Base-by-base conservation (phyloP, 2,797 vertebrate genomes). In the Onychomys torridus region DNA sequence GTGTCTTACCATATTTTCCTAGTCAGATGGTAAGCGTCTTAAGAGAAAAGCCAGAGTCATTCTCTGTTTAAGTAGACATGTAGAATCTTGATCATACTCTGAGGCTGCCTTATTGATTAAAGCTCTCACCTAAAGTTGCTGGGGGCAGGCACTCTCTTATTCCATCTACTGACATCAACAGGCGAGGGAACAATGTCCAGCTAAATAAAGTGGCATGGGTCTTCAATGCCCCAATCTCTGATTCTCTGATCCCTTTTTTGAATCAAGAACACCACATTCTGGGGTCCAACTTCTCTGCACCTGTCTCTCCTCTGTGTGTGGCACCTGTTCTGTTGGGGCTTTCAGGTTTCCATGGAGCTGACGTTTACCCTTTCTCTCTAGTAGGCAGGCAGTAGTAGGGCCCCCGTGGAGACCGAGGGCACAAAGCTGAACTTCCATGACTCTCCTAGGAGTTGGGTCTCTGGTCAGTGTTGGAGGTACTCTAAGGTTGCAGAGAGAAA, bases 321-420 rank as follows among this genome's bases (percentile, higher is more conserved):
- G 0, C 17, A 10, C 13, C 14, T 5, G 52, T 49, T 6, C 11
- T 1, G 0, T 16, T 7, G 19, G 16, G 0, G 55, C 37, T n/a
- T 3, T 14, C 11, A 1, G 11, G 6, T 49, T 73, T 21, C 37
- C 23, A n/a, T 34, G 6, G 12, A 25, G 9, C 37, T 37, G 13
- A 29, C 25, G 16, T 57, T 40, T 55, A 69, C 37, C 9, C 2
- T 90, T n/a, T 77, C 86, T 59, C 23, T 79, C 52, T 49, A 55
- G 12, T 29, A 43, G 34, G 16, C 10, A n/a, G 34, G 29, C 63
- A 13, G 34, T 57, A n/a, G 1, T 1, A 9, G 23, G 40, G 75
- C 2, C 52, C 29, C n/a, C 4, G 14, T 19, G n/a, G 13, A 6
- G 27, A 21, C 40, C 63, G 1, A 10, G 21, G 55, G 49, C 27